These are phyloP conservation scores for Balearica regulorum DNA, from an alignment of 2,797 vertebrate species.

Conservation along the genomic window DNA sequence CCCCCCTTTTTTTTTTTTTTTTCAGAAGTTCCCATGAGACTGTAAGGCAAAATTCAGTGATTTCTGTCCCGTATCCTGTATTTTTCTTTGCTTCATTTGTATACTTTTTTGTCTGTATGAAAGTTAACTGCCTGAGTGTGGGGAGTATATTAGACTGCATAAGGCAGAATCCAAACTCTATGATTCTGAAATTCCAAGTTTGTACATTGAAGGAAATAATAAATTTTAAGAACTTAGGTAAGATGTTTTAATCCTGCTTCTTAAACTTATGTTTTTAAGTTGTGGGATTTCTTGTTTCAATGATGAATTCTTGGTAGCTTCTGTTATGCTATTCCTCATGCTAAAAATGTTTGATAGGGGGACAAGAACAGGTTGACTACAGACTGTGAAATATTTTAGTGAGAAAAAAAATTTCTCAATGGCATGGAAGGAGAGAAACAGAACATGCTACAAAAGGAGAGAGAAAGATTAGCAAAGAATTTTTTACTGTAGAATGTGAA, in stretches of 20 bases:
- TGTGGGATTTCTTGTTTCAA: background rate
- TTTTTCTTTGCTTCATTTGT: background rate
- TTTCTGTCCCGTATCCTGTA: background rate
- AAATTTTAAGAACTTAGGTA: background rate
- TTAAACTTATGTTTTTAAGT: background rate
- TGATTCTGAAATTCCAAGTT: background rate
- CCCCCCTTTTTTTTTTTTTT: background rate
- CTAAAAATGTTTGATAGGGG: background rate
- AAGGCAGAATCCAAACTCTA: background rate
- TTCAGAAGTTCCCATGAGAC: background rate
- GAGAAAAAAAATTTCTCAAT: background rate
- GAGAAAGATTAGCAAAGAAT: background rate
- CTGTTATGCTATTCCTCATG: background rate
- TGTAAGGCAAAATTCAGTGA: background rate
- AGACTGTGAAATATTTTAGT: background rate
- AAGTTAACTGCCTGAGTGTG: background rate
- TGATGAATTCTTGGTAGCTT: background rate
- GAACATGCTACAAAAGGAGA: background rate
- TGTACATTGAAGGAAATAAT: background rate
- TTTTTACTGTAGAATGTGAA: background rate
- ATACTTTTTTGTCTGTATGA: background rate
- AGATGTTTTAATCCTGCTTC: background rate
- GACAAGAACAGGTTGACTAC: background rate
- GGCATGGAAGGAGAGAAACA: background rate
- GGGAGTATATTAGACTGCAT: background rate